Evolutionary conservation across 2,888 invertebrate species (phyloP).

Genomic region (Linnaemya vulpina): DNA sequence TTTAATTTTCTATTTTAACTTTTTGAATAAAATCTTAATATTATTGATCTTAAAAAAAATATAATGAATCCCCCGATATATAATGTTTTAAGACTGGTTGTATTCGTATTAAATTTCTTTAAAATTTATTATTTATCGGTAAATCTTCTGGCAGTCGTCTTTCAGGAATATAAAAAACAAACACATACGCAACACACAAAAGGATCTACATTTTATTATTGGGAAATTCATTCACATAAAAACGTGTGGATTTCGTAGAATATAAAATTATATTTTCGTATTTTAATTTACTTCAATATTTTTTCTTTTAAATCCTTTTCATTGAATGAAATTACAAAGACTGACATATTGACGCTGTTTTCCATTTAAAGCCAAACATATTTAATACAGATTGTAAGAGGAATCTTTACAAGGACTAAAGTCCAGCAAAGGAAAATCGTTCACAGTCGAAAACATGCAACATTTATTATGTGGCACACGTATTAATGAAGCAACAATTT

Average conservation of each 20-base stretch:
- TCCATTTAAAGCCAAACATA: constrained; percentile 53
- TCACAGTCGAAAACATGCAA: neutral
- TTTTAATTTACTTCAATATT: constrained; percentile 6
- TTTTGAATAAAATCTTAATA: too few relatives aligned
- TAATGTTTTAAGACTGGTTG: too few relatives aligned
- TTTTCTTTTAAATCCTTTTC: neutral
- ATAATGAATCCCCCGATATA: too few relatives aligned
- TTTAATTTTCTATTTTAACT: too few relatives aligned
- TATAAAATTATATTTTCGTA: neutral
- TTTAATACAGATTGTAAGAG: constrained; percentile 16
- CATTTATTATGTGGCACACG: constrained; percentile 53
- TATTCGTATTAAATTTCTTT: too few relatives aligned
- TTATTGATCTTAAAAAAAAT: too few relatives aligned
- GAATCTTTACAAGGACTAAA: constrained; percentile 2
- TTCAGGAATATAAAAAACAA: too few relatives aligned
- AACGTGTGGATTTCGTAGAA: neutral
- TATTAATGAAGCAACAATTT: constrained; percentile 67
- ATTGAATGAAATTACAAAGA: constrained; percentile 39
- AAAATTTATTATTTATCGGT: too few relatives aligned
- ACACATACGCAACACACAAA: too few relatives aligned
- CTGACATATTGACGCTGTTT: constrained; percentile 43
- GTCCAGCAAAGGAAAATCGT: neutral
- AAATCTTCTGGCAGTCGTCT: too few relatives aligned
- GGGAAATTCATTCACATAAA: neutral
- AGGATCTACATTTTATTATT: too few relatives aligned